Evolutionary conservation across 1,140 invertebrate species (phyloP).

Genomic region (Leptestheria dahalacensis): DNA sequence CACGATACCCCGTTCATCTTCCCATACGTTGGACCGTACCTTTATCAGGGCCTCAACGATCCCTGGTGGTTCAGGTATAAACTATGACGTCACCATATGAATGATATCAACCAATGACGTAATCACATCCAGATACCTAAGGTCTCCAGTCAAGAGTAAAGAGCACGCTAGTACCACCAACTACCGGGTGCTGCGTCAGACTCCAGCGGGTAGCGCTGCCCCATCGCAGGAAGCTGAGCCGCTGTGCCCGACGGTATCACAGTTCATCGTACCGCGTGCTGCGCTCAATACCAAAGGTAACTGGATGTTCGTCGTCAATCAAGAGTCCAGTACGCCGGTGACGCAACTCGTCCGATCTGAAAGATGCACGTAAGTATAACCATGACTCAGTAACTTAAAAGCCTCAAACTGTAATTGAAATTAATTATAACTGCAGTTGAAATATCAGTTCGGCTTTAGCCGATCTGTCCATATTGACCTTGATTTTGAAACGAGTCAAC

Average conservation of each 20-base stretch:
- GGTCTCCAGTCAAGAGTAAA: background rate
- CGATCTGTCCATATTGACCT: no score
- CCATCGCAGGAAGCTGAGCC: conserved; percentile 17
- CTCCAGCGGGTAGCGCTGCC: background rate
- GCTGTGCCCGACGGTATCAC: conserved; percentile 51
- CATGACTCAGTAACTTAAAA: background rate
- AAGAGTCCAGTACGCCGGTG: conserved; percentile 42
- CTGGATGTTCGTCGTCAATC: conserved; percentile 80
- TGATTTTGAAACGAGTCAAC: no score
- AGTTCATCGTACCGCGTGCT: conserved; percentile 61
- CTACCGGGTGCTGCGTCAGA: conserved; percentile 13
- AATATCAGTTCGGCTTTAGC: no score
- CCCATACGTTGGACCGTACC: conserved; percentile 16
- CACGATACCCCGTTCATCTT: background rate
- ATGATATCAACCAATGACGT: no score
- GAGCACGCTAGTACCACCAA: no score
- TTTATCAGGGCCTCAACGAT: conserved; percentile 11
- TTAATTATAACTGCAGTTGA: no score
- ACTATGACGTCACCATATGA: no score
- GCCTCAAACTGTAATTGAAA: background rate
- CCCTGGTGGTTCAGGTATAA: conserved; percentile 20
- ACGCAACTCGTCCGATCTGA: conserved; percentile 72
- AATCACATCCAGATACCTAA: background rate
- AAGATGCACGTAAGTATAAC: conserved; percentile 57
- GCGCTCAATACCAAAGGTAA: conserved; percentile 72